A percentile compares a stretch with the other conserved stretches of the same genome.
Conservation (phyloP, 2,888 invertebrate species). For the Microctonus aethiopoides region DNA sequence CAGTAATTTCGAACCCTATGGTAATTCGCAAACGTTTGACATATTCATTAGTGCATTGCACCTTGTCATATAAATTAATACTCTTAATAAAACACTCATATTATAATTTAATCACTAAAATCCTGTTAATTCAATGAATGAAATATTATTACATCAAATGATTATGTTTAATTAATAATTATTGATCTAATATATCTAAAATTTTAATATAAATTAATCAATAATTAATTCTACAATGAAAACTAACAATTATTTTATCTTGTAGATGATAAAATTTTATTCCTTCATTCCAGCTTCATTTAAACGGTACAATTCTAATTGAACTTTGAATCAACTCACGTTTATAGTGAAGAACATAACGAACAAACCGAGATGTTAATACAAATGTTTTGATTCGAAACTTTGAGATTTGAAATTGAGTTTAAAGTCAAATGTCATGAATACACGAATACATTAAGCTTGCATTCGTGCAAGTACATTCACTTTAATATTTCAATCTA, state of each 20-base stretch:
- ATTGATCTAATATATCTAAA: not conserved
- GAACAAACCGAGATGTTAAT: constrained; percentile 21
- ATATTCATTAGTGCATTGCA: not conserved
- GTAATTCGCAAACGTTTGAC: not conserved
- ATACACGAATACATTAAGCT: not conserved
- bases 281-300: constrained; percentile 55
- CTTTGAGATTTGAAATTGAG: not conserved
- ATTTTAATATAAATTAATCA: not conserved
- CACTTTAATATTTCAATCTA: not conserved
- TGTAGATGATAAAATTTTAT: too few relatives aligned
- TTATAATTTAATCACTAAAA: not conserved
- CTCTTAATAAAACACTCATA: not conserved
- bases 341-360: constrained; percentile 51
- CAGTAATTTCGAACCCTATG: not conserved
- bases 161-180: not conserved
- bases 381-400: constrained; percentile 15
- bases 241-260: not conserved
- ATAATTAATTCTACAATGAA: not conserved
- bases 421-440: not conserved
- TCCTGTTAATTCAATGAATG: not conserved
- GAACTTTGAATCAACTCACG: constrained; percentile 52
- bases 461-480: not conserved
- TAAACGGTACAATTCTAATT: constrained; percentile 60
- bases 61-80: not conserved
- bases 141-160: not conserved